Evolutionary conservation across 2,888 invertebrate species (phyloP), one percentile per base, ranked within the genome.

Genomic region (Apodemia hepburni): DNA sequence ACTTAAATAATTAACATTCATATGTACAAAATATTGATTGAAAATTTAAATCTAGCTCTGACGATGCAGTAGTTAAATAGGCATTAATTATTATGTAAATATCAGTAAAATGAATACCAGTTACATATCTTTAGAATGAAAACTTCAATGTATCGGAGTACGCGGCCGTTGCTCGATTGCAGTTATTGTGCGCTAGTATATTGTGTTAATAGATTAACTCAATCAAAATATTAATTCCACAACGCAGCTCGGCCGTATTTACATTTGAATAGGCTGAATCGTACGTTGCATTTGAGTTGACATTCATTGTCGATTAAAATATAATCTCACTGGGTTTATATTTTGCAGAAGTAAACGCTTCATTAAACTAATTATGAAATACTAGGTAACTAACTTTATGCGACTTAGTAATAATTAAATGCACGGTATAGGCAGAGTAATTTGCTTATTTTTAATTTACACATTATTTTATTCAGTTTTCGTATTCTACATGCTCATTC

Each of bases 191-290:
- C 77, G 79, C 74, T 74, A 73, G 71, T 80, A 84, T 84, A 82
- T 82, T 80, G 84, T 80, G 84, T 84, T 89, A 87, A 89, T 89
- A 88, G 85, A 87, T 86, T 88, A 88, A 88, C 88, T 85, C 88
- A 86, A 89, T 90, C 87, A 87, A 87, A 86, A 87, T 85, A 88
- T 88, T 86, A 88, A 87, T 86, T 87, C 87, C 82, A 76, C 82
- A 80, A 80, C 82, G 82, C 76, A 76, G 78, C 78, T 76, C 80
- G 73, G 75, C 75, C 78, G 72, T 76, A 84, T 87, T 87, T 87
- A 87, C 84, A 86, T 85, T 87, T 84, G 82, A 82, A 84, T 85
- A 77, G 81, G 67, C 72, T 74, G 81, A 84, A 83, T 80, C 81
- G 82, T 78, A 79, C 78, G 75, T 76, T 75, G 76, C 77, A 75